Evolutionary conservation across 2,797 vertebrate genomes (phyloP).

Genomic region (Poecile montanus): DNA sequence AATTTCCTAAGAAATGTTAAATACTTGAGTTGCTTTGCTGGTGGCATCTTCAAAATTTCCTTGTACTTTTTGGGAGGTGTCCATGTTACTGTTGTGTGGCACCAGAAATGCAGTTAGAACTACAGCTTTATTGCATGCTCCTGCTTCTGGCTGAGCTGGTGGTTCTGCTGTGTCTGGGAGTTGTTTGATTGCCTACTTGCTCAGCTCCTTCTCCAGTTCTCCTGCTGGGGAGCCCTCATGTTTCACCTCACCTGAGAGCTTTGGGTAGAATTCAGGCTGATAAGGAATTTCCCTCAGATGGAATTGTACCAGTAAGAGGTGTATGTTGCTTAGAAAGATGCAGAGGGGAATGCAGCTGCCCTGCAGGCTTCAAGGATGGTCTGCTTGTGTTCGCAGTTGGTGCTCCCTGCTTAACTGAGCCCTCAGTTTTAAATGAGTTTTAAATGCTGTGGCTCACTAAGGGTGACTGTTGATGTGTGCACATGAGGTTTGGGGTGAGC

Average conservation of each 20-base stretch:
- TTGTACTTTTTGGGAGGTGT: not conserved
- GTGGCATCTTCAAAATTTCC: not conserved
- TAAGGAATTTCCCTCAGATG: not conserved
- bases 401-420: not conserved
- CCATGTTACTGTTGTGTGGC: accelerated
- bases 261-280: not conserved
- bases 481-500: not conserved
- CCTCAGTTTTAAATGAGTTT: not conserved
- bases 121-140: not conserved
- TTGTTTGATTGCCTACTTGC: too few relatives aligned
- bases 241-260: not conserved
- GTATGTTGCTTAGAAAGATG: not conserved
- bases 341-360: not conserved
- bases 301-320: not conserved
- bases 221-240: not conserved
- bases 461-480: not conserved
- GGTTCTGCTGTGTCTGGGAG: not conserved
- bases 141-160: not conserved
- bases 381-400: not conserved
- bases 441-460: not conserved
- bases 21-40: not conserved
- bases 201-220: not conserved
- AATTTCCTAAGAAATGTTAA: not conserved
- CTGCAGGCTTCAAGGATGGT: not conserved
- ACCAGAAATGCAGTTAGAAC: not conserved